These are phyloP conservation scores for Tenthredo scrophulariae DNA, from an alignment of 2,888 invertebrate genomes.

Conservation along the genomic window DNA sequence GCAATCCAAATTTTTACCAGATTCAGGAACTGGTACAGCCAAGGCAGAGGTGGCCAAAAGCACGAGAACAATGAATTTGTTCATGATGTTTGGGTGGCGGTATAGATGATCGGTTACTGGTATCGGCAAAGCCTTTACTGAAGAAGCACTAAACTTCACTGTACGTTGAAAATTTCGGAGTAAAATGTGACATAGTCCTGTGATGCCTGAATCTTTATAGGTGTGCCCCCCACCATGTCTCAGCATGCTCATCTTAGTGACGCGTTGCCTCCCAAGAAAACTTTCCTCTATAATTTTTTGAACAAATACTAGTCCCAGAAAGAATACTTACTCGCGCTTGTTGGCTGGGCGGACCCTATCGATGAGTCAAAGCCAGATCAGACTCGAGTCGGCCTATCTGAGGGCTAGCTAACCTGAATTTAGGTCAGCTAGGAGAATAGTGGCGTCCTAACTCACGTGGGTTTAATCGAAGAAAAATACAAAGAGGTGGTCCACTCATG, in stretches of 20 bases:
- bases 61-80: constrained; percentile 75
- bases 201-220: constrained; percentile 76
- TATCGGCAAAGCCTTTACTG: not conserved
- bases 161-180: constrained; percentile 74
- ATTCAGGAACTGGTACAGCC: constrained; percentile 72
- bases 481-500: not conserved
- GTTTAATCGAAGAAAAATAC: constrained; percentile 1
- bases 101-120: not conserved
- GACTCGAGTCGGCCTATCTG: constrained; percentile 23
- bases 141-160: constrained; percentile 45
- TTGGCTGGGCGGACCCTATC: constrained; percentile 52
- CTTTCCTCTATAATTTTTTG: constrained; percentile 78
- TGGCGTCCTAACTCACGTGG: not conserved
- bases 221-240: constrained; percentile 67
- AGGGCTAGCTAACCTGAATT: constrained; percentile 39
- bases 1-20: constrained; percentile 67
- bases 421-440: constrained; percentile 45
- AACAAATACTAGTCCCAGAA: constrained; percentile 69
- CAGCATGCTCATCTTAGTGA: constrained; percentile 56
- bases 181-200: constrained; percentile 75
- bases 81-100: constrained; percentile 74
- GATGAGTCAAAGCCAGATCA: constrained; percentile 50
- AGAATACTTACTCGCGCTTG: not conserved
- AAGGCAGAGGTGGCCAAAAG: constrained; percentile 70
- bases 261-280: constrained; percentile 65